Base-by-base conservation (phyloP, 2,797 vertebrate species). In the Darevskia nairensis region DNA sequence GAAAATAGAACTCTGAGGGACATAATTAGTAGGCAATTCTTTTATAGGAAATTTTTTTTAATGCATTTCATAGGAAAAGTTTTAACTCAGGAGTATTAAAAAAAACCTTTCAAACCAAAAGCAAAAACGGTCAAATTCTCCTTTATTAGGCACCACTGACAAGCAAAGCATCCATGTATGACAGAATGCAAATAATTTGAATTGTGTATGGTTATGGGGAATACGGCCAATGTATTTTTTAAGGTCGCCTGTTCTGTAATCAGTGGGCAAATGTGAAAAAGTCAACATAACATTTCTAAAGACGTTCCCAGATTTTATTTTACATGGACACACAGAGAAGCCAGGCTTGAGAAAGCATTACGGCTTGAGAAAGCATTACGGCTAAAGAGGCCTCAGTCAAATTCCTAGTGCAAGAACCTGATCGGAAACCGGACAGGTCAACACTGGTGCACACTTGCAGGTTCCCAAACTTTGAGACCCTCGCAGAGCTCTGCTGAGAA, bases 401-500 rank as follows among this genome's bases (percentile, higher is more conserved):
- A 87, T 21, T 29, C 10, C 23, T 32, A 77, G 39, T 39, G 41
- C 13, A 50, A 9, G 27, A 9, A 81, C 27, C 66, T 77, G 61
- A 32, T 82, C 39, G 23, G 44, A 90, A 74, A 32, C 50, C 5
- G 6, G 27, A 89, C 89, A 75, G 13, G 90, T 84, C 90, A 93
- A 91, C 93, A 91, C 55, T 68, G 61, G 87, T 89, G 76, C 1
- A 61, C 61, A 93, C 90, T 93, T 93, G 88, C 91, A 61, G 0
- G 71, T 59, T 71, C 82, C 81, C 85, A 89, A 93, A 95, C 92
- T 94, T 90, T 4, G 71, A 89, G 86, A 93, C 82, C 90, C 0
- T 0, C 90, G 90, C 91, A 88, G 85, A 93, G 81, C 87, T 86
- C 61, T 84, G n/a, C 0, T 0, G 84, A 78, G 89, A 93, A 92